A percentile compares a stretch with the other conserved stretches of the same genome.
Evolutionary conservation across 2,888 invertebrate genomes (phyloP).

Genomic region (Horisme vitalbata): DNA sequence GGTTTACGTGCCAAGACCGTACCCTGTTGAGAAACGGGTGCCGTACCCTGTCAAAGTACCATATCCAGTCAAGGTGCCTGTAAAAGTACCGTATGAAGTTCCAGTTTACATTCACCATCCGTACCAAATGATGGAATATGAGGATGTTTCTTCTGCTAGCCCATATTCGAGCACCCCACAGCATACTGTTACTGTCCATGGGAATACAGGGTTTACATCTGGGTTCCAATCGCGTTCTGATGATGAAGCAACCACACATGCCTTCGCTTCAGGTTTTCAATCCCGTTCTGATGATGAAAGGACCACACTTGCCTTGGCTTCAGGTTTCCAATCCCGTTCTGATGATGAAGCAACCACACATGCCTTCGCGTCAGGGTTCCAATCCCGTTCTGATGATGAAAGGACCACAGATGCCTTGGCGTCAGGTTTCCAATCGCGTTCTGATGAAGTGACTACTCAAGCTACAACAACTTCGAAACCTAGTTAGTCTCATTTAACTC

Average conservation of each 20-base stretch:
- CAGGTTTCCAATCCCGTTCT: neutral
- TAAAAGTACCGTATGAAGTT: constrained; percentile 59
- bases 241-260: constrained; percentile 7
- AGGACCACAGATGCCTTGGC: neutral
- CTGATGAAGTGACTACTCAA: neutral
- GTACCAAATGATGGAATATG: constrained; percentile 41
- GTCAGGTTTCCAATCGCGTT: neutral
- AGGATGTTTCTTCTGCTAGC: constrained; percentile 16
- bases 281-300: constrained; percentile 1
- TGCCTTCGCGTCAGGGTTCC: neutral
- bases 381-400: neutral
- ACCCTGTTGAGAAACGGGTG: constrained; percentile 64
- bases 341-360: constrained; percentile 1
- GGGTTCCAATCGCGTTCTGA: constrained; percentile 67
- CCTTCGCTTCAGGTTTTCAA: constrained; percentile 1
- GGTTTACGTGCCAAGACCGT: constrained; percentile 38
- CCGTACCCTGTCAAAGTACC: constrained; percentile 60
- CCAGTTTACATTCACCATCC: constrained; percentile 63
- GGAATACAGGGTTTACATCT: constrained; percentile 52
- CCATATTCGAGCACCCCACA: constrained; percentile 24
- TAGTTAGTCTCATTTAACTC: constrained; percentile 13
- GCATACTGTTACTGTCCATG: constrained; percentile 58
- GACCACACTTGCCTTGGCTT: neutral
- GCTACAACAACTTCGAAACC: constrained; percentile 1
- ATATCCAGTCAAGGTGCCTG: constrained; percentile 70